Evolutionary conservation across 2,888 invertebrate genomes (phyloP).

Genomic region (Yponomeuta cagnagella): DNA sequence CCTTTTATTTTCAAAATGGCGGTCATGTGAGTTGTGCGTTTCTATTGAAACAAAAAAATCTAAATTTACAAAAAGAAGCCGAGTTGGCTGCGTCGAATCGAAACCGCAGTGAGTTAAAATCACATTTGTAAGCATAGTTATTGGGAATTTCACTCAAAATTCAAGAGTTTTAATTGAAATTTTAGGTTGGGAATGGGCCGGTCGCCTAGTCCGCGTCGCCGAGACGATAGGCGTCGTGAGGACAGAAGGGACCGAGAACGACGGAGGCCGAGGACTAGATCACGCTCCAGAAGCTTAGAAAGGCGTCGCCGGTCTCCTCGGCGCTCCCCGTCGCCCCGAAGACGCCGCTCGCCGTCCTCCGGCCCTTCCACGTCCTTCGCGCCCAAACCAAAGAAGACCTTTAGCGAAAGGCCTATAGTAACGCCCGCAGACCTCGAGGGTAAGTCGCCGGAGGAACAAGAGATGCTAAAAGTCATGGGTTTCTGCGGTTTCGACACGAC

Average conservation of each 20-base stretch:
- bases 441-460: slow-evolving; percentile 92
- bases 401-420: slow-evolving; percentile 78
- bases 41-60: slow-evolving; percentile 39
- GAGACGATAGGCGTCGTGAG: slow-evolving; percentile 49
- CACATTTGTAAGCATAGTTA: background rate
- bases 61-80: background rate
- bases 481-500: slow-evolving; percentile 97
- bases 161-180: slow-evolving; percentile 7
- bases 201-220: slow-evolving; percentile 68
- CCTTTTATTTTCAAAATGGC: slow-evolving; percentile 53
- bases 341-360: slow-evolving; percentile 54
- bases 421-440: slow-evolving; percentile 92
- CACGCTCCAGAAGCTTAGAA: slow-evolving; percentile 62
- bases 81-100: slow-evolving; percentile 3
- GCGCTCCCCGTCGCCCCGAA: slow-evolving; percentile 36
- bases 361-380: slow-evolving; percentile 54
- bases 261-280: slow-evolving; percentile 55
- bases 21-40: slow-evolving; percentile 55
- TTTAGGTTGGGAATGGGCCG: slow-evolving; percentile 52
- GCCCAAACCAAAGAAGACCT: slow-evolving; percentile 53
- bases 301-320: slow-evolving; percentile 61
- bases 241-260: slow-evolving; percentile 42
- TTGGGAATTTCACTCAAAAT: background rate
- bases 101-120: background rate
- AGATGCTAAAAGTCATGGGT: slow-evolving; percentile 98